A percentile compares a stretch with the other conserved stretches of the same genome.
phyloP scores from a whole-genome alignment of 2,888 invertebrate genomes.

The Tinea semifulvella region DNA sequence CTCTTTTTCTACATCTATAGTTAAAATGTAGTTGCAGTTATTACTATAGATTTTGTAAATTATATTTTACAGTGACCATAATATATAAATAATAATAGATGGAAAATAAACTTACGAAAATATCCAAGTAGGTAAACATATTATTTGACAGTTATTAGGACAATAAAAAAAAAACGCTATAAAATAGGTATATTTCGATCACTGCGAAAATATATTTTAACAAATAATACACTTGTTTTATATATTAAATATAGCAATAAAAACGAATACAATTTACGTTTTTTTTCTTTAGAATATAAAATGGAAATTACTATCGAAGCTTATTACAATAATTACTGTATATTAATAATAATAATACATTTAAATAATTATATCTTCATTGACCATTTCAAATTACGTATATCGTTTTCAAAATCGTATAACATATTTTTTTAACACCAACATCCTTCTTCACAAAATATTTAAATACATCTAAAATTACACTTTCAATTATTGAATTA shows the following conservation, averaged over 20 bases:
- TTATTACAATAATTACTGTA: slow-evolving; percentile 26
- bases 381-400: slow-evolving; percentile 53
- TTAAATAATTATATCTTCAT: slow-evolving; percentile 30
- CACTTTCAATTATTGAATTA: slow-evolving; percentile 27
- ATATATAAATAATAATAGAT: no score
- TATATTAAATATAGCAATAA: no score
- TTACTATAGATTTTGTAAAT: not conserved
- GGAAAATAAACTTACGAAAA: no score
- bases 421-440: slow-evolving; percentile 19
- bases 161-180: no score
- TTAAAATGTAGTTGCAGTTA: slow-evolving; percentile 11
- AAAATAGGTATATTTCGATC: no score
- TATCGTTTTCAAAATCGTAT: slow-evolving; percentile 52
- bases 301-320: not conserved
- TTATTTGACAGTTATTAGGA: no score
- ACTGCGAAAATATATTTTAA: no score
- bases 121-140: no score
- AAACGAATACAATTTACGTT: no score
- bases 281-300: no score
- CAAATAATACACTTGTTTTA: no score
- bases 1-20: slow-evolving; percentile 4
- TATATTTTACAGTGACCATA: no score
- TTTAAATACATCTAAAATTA: slow-evolving; percentile 25
- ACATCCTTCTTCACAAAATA: slow-evolving; percentile 11
- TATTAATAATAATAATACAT: slow-evolving; percentile 22